Evolutionary conservation across 37 sponge, comb jelly and placozoan species (phyloP).

Genomic region (Aplysina aerophoba): DNA sequence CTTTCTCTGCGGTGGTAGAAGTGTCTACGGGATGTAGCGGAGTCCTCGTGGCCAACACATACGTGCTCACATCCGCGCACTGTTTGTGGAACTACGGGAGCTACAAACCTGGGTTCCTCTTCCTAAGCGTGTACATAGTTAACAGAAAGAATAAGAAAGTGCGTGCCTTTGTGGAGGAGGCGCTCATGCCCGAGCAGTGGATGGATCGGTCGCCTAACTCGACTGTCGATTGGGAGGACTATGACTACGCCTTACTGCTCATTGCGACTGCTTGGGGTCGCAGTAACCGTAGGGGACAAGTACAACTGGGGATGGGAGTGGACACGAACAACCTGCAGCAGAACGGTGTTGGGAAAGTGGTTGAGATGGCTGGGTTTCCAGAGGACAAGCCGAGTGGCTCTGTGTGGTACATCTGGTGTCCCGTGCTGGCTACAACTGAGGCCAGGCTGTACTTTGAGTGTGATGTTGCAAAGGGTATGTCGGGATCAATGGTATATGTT

Average conservation of each 20-base stretch:
- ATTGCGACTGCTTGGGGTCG: constrained; percentile 30
- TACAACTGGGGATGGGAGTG: constrained; percentile 72
- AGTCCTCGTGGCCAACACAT: constrained; percentile 44
- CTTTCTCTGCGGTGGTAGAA: constrained; percentile 70
- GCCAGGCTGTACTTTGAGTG: constrained; percentile 77
- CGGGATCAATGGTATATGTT: constrained; percentile 76
- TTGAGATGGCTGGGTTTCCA: constrained; percentile 80
- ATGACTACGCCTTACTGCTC: constrained; percentile 71
- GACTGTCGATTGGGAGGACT: constrained; percentile 69
- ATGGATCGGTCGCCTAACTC: constrained; percentile 32
- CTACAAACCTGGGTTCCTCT: constrained; percentile 44
- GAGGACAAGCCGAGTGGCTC: constrained; percentile 76
- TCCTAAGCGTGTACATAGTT: constrained; percentile 60
- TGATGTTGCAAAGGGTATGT: constrained; percentile 82
- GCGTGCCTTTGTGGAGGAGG: constrained; percentile 54
- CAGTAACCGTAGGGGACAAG: constrained; percentile 24
- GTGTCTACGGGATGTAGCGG: constrained; percentile 91
- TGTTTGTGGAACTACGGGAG: constrained; percentile 77
- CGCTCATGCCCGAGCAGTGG: constrained; percentile 75
- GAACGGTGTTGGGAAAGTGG: constrained; percentile 59
- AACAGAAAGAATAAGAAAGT: constrained; percentile 29
- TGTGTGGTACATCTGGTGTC: constrained; percentile 65
- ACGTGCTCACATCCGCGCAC: constrained; percentile 89
- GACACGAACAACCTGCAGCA: constrained; percentile 3
- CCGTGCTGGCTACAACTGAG: constrained; percentile 47